phyloP scores from a whole-genome alignment of 2,888 invertebrate genomes.

The Plagodis dolabraria region DNA sequence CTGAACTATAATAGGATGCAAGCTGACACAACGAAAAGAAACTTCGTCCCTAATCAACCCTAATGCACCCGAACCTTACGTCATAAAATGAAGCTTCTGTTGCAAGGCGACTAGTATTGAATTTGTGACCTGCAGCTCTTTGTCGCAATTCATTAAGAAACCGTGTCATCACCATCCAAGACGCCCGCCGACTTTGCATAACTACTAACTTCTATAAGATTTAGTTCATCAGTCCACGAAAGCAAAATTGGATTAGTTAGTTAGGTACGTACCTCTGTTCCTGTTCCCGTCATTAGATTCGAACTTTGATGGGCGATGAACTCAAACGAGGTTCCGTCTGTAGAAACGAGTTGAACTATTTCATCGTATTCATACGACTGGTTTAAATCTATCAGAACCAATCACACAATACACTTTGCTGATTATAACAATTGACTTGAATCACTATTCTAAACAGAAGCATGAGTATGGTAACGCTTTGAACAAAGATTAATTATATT shows the following conservation, averaged over 20 bases:
- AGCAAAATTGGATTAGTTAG: slow-evolving; percentile 23
- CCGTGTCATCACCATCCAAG: slow-evolving; percentile 7
- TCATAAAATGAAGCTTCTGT: neutral
- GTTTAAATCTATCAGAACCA: neutral
- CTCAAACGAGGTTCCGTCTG: slow-evolving; percentile 27
- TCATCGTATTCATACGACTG: neutral
- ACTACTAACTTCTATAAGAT: neutral
- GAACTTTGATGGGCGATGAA: slow-evolving; percentile 20
- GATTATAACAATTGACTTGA: no score
- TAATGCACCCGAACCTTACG: neutral
- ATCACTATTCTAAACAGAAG: no score
- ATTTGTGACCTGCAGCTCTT: neutral
- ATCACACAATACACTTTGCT: no score
- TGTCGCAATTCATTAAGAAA: slow-evolving; percentile 18
- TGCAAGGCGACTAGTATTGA: neutral
- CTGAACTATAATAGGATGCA: no score
- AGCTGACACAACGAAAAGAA: no score
- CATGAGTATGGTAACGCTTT: no score
- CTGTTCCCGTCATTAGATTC: slow-evolving; percentile 8
- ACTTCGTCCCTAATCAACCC: neutral
- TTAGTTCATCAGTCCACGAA: slow-evolving; percentile 18
- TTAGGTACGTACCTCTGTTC: slow-evolving; percentile 15
- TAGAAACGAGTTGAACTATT: slow-evolving; percentile 22
- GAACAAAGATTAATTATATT: no score
- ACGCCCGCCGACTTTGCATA: slow-evolving; percentile 1